phyloP scores from a whole-genome alignment of 2,888 invertebrate genomes.

The Epinotia ramella region DNA sequence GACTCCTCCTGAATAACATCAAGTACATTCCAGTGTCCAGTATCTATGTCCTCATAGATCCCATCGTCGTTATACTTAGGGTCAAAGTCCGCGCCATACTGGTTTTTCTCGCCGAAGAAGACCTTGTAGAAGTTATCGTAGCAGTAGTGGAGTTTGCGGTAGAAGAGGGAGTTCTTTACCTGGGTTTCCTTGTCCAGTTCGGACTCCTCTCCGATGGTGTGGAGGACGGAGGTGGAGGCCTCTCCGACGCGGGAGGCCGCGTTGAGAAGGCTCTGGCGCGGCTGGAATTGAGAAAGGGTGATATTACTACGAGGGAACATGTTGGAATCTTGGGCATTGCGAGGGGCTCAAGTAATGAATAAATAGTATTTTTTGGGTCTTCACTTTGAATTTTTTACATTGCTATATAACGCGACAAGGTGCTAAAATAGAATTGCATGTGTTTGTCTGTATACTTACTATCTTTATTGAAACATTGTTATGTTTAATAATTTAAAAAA shows the following conservation, averaged over 20 bases:
- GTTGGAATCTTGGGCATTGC: too few relatives aligned
- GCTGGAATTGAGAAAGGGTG: conserved; percentile 77
- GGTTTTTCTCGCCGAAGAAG: conserved; percentile 70
- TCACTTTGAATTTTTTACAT: too few relatives aligned
- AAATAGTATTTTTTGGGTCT: too few relatives aligned
- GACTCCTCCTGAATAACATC: conserved; percentile 81
- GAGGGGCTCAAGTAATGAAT: too few relatives aligned
- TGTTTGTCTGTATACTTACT: too few relatives aligned
- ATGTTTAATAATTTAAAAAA: too few relatives aligned
- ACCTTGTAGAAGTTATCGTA: conserved; percentile 81
- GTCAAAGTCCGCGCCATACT: conserved; percentile 67
- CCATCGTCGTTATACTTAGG: conserved; percentile 67
- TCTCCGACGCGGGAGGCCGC: conserved; percentile 99
- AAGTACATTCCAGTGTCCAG: conserved; percentile 65
- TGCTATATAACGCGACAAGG: too few relatives aligned
- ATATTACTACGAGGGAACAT: neutral
- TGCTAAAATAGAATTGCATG: too few relatives aligned
- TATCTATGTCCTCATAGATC: conserved; percentile 74
- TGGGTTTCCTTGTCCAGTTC: conserved; percentile 92
- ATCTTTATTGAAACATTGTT: too few relatives aligned
- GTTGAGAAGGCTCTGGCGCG: conserved; percentile 95
- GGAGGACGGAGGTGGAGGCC: conserved; percentile 96
- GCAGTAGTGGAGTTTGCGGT: conserved; percentile 80
- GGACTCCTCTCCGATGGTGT: conserved; percentile 97
- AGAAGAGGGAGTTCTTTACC: conserved; percentile 81